phyloP scores from a whole-genome alignment of 2,888 invertebrate genomes.

The Oligia strigilis region DNA sequence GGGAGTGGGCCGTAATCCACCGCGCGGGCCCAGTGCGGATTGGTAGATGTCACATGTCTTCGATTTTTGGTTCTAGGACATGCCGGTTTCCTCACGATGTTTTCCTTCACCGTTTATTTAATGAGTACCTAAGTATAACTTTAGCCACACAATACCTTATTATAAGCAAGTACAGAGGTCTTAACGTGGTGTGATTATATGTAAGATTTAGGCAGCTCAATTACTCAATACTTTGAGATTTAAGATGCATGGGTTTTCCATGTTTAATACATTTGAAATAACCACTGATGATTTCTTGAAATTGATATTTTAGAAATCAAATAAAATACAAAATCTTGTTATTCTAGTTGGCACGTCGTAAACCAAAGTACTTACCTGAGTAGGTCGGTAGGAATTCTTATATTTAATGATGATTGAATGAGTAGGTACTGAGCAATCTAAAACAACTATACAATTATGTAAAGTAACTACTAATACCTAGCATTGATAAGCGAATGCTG shows the following conservation, averaged over 20 bases:
- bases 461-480: constrained; percentile 1
- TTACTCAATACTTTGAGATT: background rate
- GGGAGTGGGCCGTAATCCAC: no score
- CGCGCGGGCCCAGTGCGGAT: no score
- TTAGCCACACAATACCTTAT: background rate
- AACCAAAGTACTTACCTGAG: background rate
- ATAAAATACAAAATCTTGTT: background rate
- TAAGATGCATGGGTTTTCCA: background rate
- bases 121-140: background rate
- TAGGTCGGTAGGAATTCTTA: background rate
- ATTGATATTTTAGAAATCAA: background rate
- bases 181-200: background rate
- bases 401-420: background rate
- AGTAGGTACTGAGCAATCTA: background rate
- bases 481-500: constrained; percentile 17
- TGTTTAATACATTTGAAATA: background rate
- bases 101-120: no score
- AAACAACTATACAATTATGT: background rate
- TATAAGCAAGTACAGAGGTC: no score
- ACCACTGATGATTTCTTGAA: background rate
- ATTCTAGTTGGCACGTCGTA: background rate
- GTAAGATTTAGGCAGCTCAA: background rate
- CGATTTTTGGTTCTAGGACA: no score
- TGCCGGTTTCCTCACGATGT: no score
- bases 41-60: no score